phyloP scores from a whole-genome alignment of 2,113 vertebrate species.

The Syrmaticus mikado region DNA sequence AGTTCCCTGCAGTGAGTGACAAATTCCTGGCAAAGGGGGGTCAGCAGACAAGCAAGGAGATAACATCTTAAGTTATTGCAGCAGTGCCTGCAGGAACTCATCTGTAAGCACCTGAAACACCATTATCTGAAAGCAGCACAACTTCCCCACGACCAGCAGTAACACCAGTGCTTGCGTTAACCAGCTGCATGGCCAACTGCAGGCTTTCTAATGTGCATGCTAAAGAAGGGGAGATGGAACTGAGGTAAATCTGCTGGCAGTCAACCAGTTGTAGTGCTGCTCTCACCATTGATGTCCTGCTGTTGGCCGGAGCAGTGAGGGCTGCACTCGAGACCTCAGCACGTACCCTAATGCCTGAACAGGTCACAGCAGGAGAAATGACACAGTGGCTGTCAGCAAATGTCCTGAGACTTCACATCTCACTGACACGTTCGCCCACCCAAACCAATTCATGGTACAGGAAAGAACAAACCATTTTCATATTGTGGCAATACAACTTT shows the following conservation, averaged over 20 bases:
- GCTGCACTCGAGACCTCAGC: rapidly evolving
- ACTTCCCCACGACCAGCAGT: background rate
- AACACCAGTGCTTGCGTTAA: rapidly evolving
- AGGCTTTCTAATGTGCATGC: rapidly evolving
- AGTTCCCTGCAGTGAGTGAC: background rate
- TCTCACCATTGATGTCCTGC: background rate
- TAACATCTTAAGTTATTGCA: background rate
- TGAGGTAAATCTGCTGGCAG: background rate
- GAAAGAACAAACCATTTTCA: background rate
- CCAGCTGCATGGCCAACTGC: background rate
- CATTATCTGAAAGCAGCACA: background rate
- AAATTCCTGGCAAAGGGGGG: background rate
- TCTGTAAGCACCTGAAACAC: background rate
- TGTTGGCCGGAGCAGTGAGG: rapidly evolving
- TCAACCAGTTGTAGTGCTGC: rapidly evolving
- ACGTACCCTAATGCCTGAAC: background rate
- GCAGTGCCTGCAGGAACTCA: background rate
- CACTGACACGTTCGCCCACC: rapidly evolving
- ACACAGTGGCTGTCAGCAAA: rapidly evolving
- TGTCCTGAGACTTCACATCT: rapidly evolving
- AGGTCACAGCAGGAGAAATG: background rate
- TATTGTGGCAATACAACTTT: background rate
- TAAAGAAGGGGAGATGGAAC: background rate
- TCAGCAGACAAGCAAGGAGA: constrained; percentile 5
- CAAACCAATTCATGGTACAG: rapidly evolving